Base-by-base conservation (phyloP, 2,888 invertebrate species). In the Melipona bicolor region DNA sequence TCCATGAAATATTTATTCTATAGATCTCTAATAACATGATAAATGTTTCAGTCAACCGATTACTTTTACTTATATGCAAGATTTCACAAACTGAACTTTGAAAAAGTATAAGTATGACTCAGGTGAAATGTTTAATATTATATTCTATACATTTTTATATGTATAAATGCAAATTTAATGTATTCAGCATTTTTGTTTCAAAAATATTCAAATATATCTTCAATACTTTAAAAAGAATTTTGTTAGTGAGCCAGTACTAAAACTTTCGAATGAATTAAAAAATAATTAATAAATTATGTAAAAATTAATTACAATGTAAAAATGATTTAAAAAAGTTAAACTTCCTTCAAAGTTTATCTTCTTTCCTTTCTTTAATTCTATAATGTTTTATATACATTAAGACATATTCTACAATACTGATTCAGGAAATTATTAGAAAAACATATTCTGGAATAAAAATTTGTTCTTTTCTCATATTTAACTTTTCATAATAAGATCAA, bases 391-490 rank as follows among this genome's bases (percentile, higher is more conserved):
- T 88, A 81, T 92, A 92, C 90, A 90, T 91, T 89, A 84, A 86
- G 85, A 88, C 82, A 87, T 91, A 92, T 89, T 85, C 91, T 92
- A 92, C 89, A 93, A 92, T 93, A 93, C 93, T 92, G 92, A 91
- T 92, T 84, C 75, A 75, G 77, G 83, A 84, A 87, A 88, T 79
- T 59, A 79, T 71, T 80, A 62, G 68, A 69, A 77, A 69, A 71
- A 69, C 76, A 62, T 72, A 67, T 81, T 79, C 79, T 64, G 59
- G 65, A 73, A 75, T 15, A 74, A 72, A 81, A 65, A 77, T 80
- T 52, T 69, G 73, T 65, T 56, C 27, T 64, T n/a, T 72, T 76
- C 67, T 21, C 15, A 54, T 59, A 69, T 79, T 65, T 70, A 71
- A 67, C 36, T 75, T 65, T 77, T 67, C 83, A 72, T 56, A 54